Evolutionary conservation across 1,140 invertebrate genomes (phyloP), one percentile per base, ranked within the genome.

Genomic region (Atopsyche davidsoni): DNA sequence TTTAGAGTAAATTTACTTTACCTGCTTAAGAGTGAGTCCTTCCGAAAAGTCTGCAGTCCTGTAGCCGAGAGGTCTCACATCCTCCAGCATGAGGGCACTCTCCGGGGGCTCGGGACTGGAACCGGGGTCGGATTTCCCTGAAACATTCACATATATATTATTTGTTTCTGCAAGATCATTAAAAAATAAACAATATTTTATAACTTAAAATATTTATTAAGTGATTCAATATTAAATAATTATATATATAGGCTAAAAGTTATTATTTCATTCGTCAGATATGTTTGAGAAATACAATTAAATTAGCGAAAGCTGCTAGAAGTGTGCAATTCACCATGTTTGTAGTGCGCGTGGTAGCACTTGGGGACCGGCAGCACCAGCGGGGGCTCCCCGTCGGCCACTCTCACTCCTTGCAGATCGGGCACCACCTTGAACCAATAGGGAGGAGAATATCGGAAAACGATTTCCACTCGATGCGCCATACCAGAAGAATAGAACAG

Each of bases 281-380:
- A n/a, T n/a, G n/a, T n/a, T n/a, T n/a, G n/a, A n/a, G n/a, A n/a
- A n/a, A n/a, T n/a, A n/a, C n/a, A n/a, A n/a, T n/a, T n/a, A n/a
- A n/a, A n/a, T n/a, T n/a, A n/a, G n/a, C n/a, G n/a, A n/a, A n/a
- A n/a, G n/a, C n/a, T n/a, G n/a, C n/a, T n/a, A n/a, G n/a, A n/a
- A n/a, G n/a, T n/a, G n/a, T n/a, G n/a, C n/a, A 34, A 23, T 38
- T 34, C 35, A 17, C 72, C 68, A 1, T 68, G 68, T 35, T 69
- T 75, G 63, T 83, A 84, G 53, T 79, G 75, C 1, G 81, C 80
- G 59, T 83, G 77, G 51, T 77, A 81, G 59, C 81, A 84, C 18
- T 70, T 68, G 0, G 82, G 81, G 22, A 85, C 79, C 17, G 79
- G 76, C 35, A 84, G 60, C 36, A 22, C 41, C 7, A 77, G 70